Percentiles rank a stretch among this genome's conserved stretches.
phyloP scores from a whole-genome alignment of 2,888 invertebrate species.

The Microdon myrmicae region DNA sequence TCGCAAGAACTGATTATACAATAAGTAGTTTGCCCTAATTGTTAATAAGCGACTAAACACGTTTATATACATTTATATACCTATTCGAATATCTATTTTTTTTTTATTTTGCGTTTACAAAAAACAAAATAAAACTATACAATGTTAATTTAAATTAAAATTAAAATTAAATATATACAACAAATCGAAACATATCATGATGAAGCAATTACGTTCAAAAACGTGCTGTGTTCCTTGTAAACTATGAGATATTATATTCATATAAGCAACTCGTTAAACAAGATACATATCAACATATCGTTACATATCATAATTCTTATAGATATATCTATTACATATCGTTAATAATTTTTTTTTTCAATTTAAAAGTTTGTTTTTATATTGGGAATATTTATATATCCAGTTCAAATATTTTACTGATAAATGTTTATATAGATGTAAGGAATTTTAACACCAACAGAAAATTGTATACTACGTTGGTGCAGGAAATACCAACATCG shows the following conservation, averaged over 20 bases:
- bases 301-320: too few relatives aligned
- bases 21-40: conserved; percentile 66
- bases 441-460: conserved; percentile 13
- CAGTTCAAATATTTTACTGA: conserved; percentile 33
- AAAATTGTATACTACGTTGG: not conserved
- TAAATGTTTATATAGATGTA: conserved; percentile 12
- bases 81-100: too few relatives aligned
- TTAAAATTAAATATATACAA: conserved; percentile 9
- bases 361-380: conserved; percentile 14
- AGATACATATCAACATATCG: conserved; percentile 47
- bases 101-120: too few relatives aligned
- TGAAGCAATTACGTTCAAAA: conserved; percentile 22
- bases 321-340: conserved; percentile 31
- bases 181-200: conserved; percentile 38
- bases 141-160: conserved; percentile 13
- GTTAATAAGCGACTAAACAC: too few relatives aligned
- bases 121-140: conserved; percentile 12
- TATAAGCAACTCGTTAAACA: conserved; percentile 16
- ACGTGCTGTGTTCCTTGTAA: conserved; percentile 38
- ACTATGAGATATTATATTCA: conserved; percentile 19
- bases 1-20: conserved; percentile 66
- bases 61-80: too few relatives aligned
- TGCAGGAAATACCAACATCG: conserved; percentile 22
- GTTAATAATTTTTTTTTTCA: conserved; percentile 30
- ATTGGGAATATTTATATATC: conserved; percentile 38